These are phyloP conservation scores for Leptocoma aspasia DNA, from an alignment of 2,113 vertebrate genomes.

Conservation along the genomic window DNA sequence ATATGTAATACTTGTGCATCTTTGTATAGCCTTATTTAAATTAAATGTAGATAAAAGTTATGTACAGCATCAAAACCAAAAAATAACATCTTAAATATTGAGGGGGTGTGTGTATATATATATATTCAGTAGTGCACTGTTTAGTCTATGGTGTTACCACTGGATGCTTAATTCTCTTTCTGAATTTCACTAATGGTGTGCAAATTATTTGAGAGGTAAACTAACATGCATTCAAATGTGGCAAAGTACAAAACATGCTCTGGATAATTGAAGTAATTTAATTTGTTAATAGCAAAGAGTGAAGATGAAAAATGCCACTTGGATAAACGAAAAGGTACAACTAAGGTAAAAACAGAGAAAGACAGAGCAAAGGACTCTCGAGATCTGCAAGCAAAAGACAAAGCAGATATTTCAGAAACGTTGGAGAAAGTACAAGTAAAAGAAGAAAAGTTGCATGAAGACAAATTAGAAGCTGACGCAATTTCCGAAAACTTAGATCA, in stretches of 20 bases:
- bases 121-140: background rate
- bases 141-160: background rate
- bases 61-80: background rate
- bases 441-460: constrained; percentile 15
- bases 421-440: constrained; percentile 63
- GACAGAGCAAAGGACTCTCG: constrained; percentile 48
- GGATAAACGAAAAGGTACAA: constrained; percentile 74
- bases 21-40: background rate
- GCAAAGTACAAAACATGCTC: background rate
- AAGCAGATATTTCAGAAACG: constrained; percentile 53
- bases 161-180: background rate
- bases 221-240: background rate
- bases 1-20: background rate
- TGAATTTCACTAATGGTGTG: background rate
- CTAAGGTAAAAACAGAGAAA: constrained; percentile 72
- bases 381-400: constrained; percentile 53
- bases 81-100: background rate
- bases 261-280: background rate
- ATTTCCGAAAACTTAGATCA: background rate
- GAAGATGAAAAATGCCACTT: constrained; percentile 68
- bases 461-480: constrained; percentile 38
- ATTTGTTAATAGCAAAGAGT: constrained; percentile 63
- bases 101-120: fast-evolving
- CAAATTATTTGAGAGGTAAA: background rate
- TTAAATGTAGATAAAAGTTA: background rate